Conservation (phyloP, 2,888 invertebrate species). For the Chironomus riparius region DNA sequence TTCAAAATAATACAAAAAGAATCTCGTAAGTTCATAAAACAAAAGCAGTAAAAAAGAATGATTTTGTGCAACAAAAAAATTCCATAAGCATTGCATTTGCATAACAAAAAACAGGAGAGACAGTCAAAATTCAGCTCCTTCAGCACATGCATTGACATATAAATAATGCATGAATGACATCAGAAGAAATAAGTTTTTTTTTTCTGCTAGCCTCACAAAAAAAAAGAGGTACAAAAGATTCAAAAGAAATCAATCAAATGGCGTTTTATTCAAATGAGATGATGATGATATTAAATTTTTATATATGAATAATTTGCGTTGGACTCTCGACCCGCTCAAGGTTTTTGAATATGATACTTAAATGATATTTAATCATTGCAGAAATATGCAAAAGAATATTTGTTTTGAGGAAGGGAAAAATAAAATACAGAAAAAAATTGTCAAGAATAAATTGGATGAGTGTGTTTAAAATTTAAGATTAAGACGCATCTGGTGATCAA, state of each 20-base stretch:
- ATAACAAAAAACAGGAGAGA: background rate
- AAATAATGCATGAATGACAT: background rate
- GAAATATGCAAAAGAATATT: no score
- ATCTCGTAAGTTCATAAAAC: background rate
- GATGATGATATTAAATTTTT: background rate
- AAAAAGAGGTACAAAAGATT: no score
- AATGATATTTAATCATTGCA: no score
- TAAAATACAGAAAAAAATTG: no score
- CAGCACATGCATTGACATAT: conserved; percentile 8
- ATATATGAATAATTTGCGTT: no score
- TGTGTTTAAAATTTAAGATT: no score
- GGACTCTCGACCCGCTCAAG: no score
- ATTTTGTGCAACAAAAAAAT: no score
- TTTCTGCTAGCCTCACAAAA: background rate
- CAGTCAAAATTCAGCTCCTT: background rate
- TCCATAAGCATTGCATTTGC: background rate
- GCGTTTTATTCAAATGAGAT: conserved; percentile 11
- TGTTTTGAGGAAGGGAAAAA: no score
- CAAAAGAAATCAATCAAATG: conserved; percentile 14
- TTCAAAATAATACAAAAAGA: background rate
- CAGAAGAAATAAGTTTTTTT: background rate
- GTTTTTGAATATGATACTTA: no score
- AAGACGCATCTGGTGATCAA: no score
- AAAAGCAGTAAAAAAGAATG: background rate
- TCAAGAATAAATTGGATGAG: no score